Percentiles rank a stretch among this genome's conserved stretches.
Evolutionary conservation across 2,888 invertebrate species (phyloP).

Genomic region (Keiferia lycopersicella): DNA sequence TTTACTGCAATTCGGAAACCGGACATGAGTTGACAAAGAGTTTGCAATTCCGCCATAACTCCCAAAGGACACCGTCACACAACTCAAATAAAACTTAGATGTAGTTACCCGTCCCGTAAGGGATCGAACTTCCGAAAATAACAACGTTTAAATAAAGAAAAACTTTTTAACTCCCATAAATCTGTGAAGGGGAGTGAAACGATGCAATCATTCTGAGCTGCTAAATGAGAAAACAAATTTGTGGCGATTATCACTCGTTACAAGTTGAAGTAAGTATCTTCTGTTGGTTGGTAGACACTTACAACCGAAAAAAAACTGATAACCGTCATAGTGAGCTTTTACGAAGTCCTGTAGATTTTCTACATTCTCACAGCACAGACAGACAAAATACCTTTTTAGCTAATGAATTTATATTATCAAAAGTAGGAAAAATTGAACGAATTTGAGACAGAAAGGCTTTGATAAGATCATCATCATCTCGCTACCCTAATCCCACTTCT

Average conservation of each 20-base stretch:
- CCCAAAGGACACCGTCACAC: conserved; percentile 40
- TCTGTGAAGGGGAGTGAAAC: conserved; percentile 39
- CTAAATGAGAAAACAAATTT: conserved; percentile 11
- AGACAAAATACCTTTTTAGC: too few relatives aligned
- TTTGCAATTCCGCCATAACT: conserved; percentile 29
- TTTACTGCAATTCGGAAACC: neutral
- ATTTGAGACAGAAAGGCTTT: too few relatives aligned
- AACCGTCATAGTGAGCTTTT: too few relatives aligned
- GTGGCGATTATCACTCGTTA: conserved; percentile 38
- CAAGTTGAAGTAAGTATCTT: neutral
- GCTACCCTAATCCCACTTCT: too few relatives aligned
- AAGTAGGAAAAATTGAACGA: too few relatives aligned
- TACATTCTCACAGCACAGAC: too few relatives aligned
- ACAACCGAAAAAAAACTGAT: too few relatives aligned
- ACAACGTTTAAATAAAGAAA: conserved; percentile 42
- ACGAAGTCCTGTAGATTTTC: too few relatives aligned
- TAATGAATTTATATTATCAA: too few relatives aligned
- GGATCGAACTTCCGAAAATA: conserved; percentile 44
- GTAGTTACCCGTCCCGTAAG: conserved; percentile 41
- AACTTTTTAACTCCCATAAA: conserved; percentile 42
- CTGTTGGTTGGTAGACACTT: too few relatives aligned
- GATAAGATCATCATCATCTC: too few relatives aligned
- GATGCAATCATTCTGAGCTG: neutral
- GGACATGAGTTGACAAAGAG: conserved; percentile 35
- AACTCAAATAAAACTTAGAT: conserved; percentile 53